Evolutionary conservation across 2,113 vertebrate species (phyloP), one percentile per base, ranked within the genome.

Genomic region (Puffinus mauretanicus): DNA sequence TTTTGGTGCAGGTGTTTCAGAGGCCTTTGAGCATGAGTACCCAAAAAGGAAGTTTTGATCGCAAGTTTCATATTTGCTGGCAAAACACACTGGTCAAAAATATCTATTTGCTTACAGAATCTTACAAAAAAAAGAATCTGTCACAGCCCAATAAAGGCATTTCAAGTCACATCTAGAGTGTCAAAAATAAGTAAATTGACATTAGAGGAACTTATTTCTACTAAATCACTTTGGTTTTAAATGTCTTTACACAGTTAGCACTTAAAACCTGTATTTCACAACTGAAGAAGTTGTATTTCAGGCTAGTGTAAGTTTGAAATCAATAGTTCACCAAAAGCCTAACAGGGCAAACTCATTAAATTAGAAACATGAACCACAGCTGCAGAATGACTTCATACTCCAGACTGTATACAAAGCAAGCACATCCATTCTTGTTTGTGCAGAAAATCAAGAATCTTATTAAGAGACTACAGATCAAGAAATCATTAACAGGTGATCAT

Each of bases 21-120:
- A 88, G 36, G 11, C 60, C 71, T 95, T 92, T 86, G 85, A 93
- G 86, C 80, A 86, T 44, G 64, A 77, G 10, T 44, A 92, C 54
- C 19, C 55, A 90, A 88, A 96, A 90, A 62, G 76, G 67, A 96
- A 90, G 71, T 90, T 96, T 58, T 92, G 75, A 83, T 88, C 10
- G 0, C 34, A 86, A 90, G 71, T 93, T 94, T 88, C 32, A 1
- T 88, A 70, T 83, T 62, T 90, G 32, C 75, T 83, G 55, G n/a
- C 62, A 93, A 85, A 94, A 86, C 27, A 95, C 42, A 49, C 13
- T 76, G 47, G 54, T 81, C 49, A 86, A 88, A 92, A 92, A 83
- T 42, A 93, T 1, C 67, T 66, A 32, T 69, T 73, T 78, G 64
- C 49, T 77, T 85, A 77, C 14, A 82, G 42, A 86, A n/a, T 42